Evolutionary conservation across 2,113 vertebrate species (phyloP), one percentile per base, ranked within the genome.

Genomic region (Sinocyclocheilus grahami): DNA sequence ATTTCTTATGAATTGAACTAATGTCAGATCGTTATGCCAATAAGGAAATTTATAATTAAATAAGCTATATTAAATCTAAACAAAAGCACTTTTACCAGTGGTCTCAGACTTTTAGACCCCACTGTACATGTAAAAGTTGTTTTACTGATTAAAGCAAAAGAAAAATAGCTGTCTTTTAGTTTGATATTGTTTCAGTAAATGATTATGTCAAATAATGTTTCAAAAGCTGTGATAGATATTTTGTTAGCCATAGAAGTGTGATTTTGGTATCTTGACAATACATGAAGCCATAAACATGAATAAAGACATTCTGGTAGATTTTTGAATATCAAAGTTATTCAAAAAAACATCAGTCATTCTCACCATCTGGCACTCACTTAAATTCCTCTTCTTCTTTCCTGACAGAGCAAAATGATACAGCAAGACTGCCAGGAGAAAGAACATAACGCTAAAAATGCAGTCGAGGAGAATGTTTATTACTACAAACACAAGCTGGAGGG

Each of bases 351-450:
- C 39, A 77, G 18, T 75, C 22, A 37, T 60, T 37, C 37, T 37
- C 63, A 27, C 24, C 53, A 75, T 30, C 5, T 46, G 48, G 72
- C 22, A 5, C 12, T 58, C 1, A 10, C 60, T 22, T 87, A 20
- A 42, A 60, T 76, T 9, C 72, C 71, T 22, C 10, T 67, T 51
- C 22, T 84, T 58, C 46, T 42, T 69, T 82, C 69, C 53, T 18
- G 0, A 82, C 91, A 96, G 95, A 94, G 93, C 10, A 95, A 96
- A 89, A 96, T 96, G 95, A 95, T 95, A 71, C 94, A 95, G 92
- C 96, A 96, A 87, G 95, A 96, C 88, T 94, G 94, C 30, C 85
- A 94, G 87, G 96, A 97, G 87, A 96, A 96, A 88, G 95, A 96
- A 85, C 92, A 95, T 75, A 96, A 95, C 85, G 96, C 95, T 10